Conservation (phyloP, 2,797 vertebrate genomes). For the Morus bassanus region DNA sequence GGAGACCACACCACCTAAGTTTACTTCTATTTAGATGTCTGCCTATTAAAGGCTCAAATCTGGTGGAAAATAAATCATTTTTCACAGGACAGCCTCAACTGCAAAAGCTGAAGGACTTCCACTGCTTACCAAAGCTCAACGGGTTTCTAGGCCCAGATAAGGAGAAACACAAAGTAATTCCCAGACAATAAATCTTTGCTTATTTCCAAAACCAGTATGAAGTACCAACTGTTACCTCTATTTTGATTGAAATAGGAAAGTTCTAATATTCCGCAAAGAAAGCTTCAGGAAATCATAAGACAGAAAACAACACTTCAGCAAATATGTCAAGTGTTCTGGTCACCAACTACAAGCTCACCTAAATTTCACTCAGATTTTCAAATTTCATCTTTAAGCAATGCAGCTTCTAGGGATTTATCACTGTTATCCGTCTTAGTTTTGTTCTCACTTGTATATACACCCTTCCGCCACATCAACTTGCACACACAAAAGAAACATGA, state of each 20-base stretch:
- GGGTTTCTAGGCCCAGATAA: background rate
- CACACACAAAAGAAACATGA: background rate
- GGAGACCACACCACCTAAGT: background rate
- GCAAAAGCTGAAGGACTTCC: background rate
- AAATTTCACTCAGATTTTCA: background rate
- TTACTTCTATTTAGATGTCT: background rate
- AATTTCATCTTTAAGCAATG: background rate
- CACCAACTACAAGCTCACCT: background rate
- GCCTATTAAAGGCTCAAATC: background rate
- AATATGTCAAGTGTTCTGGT: background rate
- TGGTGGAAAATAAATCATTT: background rate
- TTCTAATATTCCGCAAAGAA: background rate
- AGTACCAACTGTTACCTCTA: fast-evolving
- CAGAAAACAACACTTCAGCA: background rate
- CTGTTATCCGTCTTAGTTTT: background rate
- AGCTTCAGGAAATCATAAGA: background rate
- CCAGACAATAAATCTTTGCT: background rate
- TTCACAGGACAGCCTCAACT: background rate
- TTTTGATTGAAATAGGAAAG: background rate
- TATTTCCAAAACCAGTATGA: background rate
- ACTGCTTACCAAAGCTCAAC: background rate
- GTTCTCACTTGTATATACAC: background rate
- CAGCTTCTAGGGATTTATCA: background rate
- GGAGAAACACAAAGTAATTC: background rate
- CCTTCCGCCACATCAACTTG: background rate